phyloP scores from a whole-genome alignment of 2,888 invertebrate species.

The Stomorhina lunata region DNA sequence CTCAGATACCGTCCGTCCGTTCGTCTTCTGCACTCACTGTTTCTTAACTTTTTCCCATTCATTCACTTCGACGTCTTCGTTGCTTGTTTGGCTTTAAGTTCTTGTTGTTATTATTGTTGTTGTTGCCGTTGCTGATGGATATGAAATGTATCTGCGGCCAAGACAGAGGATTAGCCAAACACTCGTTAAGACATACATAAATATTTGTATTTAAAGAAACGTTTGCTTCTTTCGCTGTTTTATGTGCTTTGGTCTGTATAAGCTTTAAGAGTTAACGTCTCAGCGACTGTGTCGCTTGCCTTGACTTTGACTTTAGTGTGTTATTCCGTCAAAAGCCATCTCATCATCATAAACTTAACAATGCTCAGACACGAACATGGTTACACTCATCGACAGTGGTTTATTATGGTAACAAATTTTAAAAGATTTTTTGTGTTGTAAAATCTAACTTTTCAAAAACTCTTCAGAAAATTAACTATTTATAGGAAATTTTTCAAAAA shows the following conservation, averaged over 20 bases:
- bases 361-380: conserved; percentile 19
- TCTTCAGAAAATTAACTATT: no score
- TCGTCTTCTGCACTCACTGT: conserved; percentile 29
- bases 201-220: background rate
- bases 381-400: conserved; percentile 44
- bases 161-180: conserved; percentile 55
- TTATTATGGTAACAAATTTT: no score
- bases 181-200: background rate
- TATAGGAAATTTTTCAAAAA: no score
- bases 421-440: no score
- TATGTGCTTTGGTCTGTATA: conserved; percentile 12
- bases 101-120: conserved; percentile 1
- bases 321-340: conserved; percentile 61
- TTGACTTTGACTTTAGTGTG: conserved; percentile 65
- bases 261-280: conserved; percentile 48
- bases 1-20: conserved; percentile 17
- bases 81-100: conserved; percentile 45
- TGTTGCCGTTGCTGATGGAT: conserved; percentile 40
- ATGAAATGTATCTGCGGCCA: conserved; percentile 56
- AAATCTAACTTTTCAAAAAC: no score
- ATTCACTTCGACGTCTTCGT: conserved; percentile 1
- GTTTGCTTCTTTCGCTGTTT: conserved; percentile 19
- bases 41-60: conserved; percentile 18
- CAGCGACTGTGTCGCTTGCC: conserved; percentile 49
- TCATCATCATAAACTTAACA: conserved; percentile 51